Conservation (phyloP, 37 sponge, comb jelly and placozoan genomes). For the Aplysina aerophoba region DNA sequence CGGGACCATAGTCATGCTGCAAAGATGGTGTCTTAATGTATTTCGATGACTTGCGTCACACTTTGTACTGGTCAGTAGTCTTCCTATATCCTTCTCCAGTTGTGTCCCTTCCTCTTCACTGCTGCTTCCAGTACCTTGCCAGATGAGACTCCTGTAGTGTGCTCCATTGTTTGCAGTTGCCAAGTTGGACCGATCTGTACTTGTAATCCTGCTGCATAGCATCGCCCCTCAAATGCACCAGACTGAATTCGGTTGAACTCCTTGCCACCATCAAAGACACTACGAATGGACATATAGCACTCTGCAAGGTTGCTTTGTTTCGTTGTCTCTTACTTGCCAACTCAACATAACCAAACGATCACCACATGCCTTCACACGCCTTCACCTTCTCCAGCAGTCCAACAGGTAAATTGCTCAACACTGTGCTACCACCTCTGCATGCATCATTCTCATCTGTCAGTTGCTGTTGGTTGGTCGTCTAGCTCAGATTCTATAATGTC, state of each 20-base stretch:
- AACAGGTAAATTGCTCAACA: neutral
- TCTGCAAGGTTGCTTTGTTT: conserved; percentile 24
- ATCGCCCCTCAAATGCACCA: neutral
- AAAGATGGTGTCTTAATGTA: neutral
- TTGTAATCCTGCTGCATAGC: neutral
- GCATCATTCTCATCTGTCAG: conserved; percentile 8
- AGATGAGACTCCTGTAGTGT: neutral
- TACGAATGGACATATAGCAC: conserved; percentile 4
- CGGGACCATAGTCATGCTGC: neutral
- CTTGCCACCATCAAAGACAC: neutral
- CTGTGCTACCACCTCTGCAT: neutral
- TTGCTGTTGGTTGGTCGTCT: neutral
- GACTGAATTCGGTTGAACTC: conserved; percentile 2
- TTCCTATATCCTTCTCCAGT: conserved; percentile 4
- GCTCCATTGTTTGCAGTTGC: neutral
- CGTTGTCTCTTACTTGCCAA: neutral
- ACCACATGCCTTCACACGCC: neutral
- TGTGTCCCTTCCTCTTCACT: neutral
- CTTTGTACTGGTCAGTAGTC: neutral
- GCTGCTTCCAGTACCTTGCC: neutral
- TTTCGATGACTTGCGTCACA: neutral
- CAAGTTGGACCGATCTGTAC: conserved; percentile 3
- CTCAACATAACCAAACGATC: conserved; percentile 6
- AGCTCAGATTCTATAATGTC: neutral
- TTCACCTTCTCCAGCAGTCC: neutral